These are phyloP conservation scores for Zeuzera pyrina DNA, from an alignment of 2,888 invertebrate genomes.

Conservation along the genomic window DNA sequence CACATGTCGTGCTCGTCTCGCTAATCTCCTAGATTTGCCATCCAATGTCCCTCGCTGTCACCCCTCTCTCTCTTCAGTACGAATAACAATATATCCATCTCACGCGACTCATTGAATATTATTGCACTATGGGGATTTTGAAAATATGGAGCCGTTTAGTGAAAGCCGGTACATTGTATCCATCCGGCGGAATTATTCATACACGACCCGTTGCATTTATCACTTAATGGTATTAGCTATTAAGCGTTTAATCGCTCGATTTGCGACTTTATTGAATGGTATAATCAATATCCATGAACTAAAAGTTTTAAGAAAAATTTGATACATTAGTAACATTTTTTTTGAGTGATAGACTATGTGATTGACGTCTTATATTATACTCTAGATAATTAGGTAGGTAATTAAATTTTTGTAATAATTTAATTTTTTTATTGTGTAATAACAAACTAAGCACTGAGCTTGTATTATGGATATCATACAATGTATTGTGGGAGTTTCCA, in stretches of 20 bases:
- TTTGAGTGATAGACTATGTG: too few species aligned
- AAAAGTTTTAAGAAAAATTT: too few species aligned
- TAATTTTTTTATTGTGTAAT: too few species aligned
- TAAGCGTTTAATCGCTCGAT: slow-evolving; percentile 66
- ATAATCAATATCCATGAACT: too few species aligned
- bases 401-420: too few species aligned
- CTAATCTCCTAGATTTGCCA: slow-evolving; percentile 72
- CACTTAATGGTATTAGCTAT: slow-evolving; percentile 72
- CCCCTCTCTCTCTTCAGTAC: slow-evolving; percentile 33
- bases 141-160: slow-evolving; percentile 73
- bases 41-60: slow-evolving; percentile 52
- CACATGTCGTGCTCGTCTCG: slow-evolving; percentile 70
- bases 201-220: slow-evolving; percentile 66
- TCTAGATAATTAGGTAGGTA: too few species aligned
- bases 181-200: slow-evolving; percentile 69
- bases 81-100: slow-evolving; percentile 43
- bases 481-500: too few species aligned
- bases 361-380: too few species aligned
- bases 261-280: slow-evolving; percentile 63
- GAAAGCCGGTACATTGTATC: slow-evolving; percentile 71
- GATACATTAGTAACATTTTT: too few species aligned
- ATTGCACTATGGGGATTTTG: slow-evolving; percentile 73
- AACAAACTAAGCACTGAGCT: too few species aligned
- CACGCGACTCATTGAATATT: slow-evolving; percentile 67
- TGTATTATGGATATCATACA: too few species aligned